Conservation (phyloP, 2,113 vertebrate species). For the Sphyrna mokarran region DNA sequence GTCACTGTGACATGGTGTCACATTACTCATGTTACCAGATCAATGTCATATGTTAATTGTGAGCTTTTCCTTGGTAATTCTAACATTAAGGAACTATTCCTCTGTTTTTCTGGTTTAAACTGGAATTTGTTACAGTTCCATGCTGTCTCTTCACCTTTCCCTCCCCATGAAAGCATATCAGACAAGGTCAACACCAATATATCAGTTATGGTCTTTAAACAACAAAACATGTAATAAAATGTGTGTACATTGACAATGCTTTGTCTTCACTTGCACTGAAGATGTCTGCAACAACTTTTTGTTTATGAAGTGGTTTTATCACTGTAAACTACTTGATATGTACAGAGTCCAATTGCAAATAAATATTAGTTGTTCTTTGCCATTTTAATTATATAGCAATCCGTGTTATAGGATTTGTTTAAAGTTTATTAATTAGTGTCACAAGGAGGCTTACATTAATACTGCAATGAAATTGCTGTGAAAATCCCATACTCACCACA, state of each 20-base stretch:
- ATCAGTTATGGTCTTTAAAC: neutral
- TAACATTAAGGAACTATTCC: neutral
- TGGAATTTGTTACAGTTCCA: neutral
- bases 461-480: too few species aligned
- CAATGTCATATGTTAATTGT: slow-evolving; percentile 7
- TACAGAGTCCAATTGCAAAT: neutral
- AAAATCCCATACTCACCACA: too few species aligned
- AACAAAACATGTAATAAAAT: neutral
- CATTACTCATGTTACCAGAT: slow-evolving; percentile 12
- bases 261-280: neutral
- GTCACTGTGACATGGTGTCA: slow-evolving; percentile 2
- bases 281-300: neutral
- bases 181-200: slow-evolving; percentile 19
- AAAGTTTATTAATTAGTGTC: too few species aligned
- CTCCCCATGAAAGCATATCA: neutral
- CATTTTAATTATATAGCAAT: neutral
- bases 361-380: neutral
- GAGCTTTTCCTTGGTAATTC: neutral
- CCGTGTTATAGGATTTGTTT: neutral
- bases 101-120: neutral
- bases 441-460: too few species aligned
- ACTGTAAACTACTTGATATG: neutral
- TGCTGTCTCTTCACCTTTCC: neutral
- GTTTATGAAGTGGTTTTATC: neutral
- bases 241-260: neutral